These are phyloP conservation scores for Drosophila tani DNA, from an alignment of 1,140 invertebrate genomes.

Conservation along the genomic window DNA sequence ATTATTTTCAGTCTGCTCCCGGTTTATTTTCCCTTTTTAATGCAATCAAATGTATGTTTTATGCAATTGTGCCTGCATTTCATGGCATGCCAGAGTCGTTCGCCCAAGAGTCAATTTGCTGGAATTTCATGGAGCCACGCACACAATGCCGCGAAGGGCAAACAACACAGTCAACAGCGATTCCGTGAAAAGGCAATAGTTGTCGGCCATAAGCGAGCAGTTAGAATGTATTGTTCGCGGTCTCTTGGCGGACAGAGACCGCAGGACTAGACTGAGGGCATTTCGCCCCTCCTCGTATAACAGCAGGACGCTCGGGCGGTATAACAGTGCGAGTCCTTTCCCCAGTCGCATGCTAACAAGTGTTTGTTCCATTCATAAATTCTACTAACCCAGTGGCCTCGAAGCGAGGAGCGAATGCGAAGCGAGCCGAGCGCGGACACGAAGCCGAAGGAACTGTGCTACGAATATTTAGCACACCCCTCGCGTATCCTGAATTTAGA, in stretches of 20 bases:
- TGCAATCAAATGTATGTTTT: constrained; percentile 8
- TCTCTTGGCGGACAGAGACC: neutral
- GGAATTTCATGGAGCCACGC: constrained; percentile 7
- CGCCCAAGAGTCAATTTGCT: constrained; percentile 24
- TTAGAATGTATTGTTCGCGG: constrained; percentile 15
- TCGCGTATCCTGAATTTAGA: constrained; percentile 35
- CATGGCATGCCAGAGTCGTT: constrained; percentile 4
- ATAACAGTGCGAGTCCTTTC: constrained; percentile 31
- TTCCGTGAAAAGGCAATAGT: constrained; percentile 30
- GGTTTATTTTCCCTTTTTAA: neutral
- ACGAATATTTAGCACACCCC: constrained; percentile 57
- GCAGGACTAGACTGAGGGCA: neutral
- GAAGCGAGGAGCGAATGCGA: constrained; percentile 1
- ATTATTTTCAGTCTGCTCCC: neutral
- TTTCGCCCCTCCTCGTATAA: constrained; percentile 18
- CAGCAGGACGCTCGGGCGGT: constrained; percentile 14
- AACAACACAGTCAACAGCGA: constrained; percentile 1
- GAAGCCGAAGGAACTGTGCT: constrained; percentile 40
- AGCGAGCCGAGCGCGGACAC: constrained; percentile 1
- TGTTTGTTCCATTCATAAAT: constrained; percentile 82
- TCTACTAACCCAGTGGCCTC: constrained; percentile 53
- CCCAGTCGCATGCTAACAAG: constrained; percentile 72
- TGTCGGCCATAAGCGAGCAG: constrained; percentile 20
- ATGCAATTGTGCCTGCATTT: constrained; percentile 9
- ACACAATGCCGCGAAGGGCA: constrained; percentile 21